These are phyloP conservation scores for Drosophila mercatorum DNA, from an alignment of 2,888 invertebrate species.

Conservation along the genomic window DNA sequence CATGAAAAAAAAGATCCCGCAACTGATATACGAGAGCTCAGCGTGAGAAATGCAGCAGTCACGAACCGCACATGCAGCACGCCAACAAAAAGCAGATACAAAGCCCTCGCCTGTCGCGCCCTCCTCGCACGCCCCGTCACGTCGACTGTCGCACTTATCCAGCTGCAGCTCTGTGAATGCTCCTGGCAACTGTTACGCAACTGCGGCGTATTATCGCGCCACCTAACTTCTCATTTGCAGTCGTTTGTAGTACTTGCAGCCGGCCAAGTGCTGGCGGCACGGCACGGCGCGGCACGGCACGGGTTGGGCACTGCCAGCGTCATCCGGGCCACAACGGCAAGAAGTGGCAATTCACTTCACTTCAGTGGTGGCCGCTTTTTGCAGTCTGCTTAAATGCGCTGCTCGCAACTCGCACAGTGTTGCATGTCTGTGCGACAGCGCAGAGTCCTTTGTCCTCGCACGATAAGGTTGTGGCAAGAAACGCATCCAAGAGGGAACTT, in stretches of 20 bases:
- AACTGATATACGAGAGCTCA: conserved; percentile 53
- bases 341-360: conserved; percentile 69
- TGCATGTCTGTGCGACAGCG: conserved; percentile 14
- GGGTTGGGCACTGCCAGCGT: conserved; percentile 21
- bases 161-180: conserved; percentile 25
- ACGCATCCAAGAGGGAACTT: conserved; percentile 6
- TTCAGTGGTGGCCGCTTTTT: conserved; percentile 48
- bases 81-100: conserved; percentile 65
- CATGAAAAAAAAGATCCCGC: conserved; percentile 49
- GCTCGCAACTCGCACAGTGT: conserved; percentile 12
- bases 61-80: conserved; percentile 49
- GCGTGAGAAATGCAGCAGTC: conserved; percentile 67
- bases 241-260: conserved; percentile 56
- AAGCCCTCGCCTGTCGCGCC: conserved; percentile 9
- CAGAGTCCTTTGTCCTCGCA: conserved; percentile 43
- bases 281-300: background rate
- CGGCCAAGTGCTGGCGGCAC: conserved; percentile 6
- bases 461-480: conserved; percentile 31
- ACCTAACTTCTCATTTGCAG: conserved; percentile 69
- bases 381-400: conserved; percentile 41
- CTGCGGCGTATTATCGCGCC: conserved; percentile 57
- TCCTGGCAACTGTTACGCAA: conserved; percentile 66
- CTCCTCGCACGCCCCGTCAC: conserved; percentile 1
- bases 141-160: conserved; percentile 17
- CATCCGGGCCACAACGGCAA: conserved; percentile 45